These are phyloP conservation scores for Agrochola lychnidis DNA, from an alignment of 2,888 invertebrate genomes.

Conservation along the genomic window DNA sequence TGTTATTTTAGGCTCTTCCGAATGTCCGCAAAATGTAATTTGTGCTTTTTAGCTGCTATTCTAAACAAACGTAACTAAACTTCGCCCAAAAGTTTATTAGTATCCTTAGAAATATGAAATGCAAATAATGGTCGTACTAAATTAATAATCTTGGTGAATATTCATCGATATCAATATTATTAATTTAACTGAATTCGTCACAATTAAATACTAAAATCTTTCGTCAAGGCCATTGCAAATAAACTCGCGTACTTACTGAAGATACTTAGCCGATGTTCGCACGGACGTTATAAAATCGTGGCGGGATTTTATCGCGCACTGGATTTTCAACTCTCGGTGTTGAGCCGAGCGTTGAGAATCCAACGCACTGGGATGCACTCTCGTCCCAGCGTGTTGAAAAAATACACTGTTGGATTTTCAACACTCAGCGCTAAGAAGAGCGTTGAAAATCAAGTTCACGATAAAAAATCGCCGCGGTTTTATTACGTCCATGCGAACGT, in stretches of 20 bases:
- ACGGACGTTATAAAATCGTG: no score
- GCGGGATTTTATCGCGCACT: no score
- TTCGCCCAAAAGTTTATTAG: not conserved
- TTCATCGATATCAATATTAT: not conserved
- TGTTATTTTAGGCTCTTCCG: not conserved
- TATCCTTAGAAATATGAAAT: not conserved
- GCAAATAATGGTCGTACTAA: not conserved
- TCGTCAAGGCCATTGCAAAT: not conserved
- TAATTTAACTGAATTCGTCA: not conserved
- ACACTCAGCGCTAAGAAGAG: no score
- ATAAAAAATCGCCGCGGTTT: no score
- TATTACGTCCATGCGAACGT: no score
- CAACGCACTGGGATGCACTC: no score
- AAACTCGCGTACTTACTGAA: not conserved
- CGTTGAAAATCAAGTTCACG: no score
- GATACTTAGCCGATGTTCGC: no score
- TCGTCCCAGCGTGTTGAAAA: no score
- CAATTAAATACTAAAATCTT: not conserved
- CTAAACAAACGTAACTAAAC: not conserved
- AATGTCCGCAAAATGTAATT: not conserved
- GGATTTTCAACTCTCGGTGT: no score
- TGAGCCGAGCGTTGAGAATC: no score
- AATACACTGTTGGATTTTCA: no score
- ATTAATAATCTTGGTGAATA: not conserved
- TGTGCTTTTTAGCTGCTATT: not conserved